Evolutionary conservation across 2,888 invertebrate genomes (phyloP), one percentile per base, ranked within the genome.

Genomic region (Entomobrya proxima): DNA sequence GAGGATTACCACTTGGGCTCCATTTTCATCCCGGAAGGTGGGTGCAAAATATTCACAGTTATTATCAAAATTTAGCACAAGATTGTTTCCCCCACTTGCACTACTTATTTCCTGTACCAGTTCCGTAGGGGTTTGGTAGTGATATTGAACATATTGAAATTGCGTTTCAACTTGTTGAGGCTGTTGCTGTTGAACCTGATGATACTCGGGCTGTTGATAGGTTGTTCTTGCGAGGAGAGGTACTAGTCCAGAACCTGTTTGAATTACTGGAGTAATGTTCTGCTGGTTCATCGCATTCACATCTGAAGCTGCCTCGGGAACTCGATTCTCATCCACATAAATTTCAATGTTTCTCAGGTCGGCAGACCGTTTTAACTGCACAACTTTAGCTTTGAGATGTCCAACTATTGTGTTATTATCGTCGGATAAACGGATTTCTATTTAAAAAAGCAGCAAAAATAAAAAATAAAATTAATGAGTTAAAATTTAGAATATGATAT

Each of bases 241-340:
- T 30, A 85, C 64, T 50, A 85, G 35, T 74, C 85, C 85, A 27
- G 85, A 74, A 75, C 74, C 5, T 79, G 85, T 79, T 15, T 85
- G 79, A 37, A 85, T 75, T n/a, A 85, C 85, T 64, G 85, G 85
- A 21, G 79, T 79, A 52, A 79, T 64, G 52, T 85, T 85, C 61
- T 80, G 85, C 13, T 80, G 74, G 85, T 80, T 85, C 85, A 85
- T 85, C 27, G 61, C 85, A 79, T 30, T 64, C 55, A 85, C 85
- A 85, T 85, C 85, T 40, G 75, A 61, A 32, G 64, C 76, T 37
- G 18, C 37, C 24, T 80, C 85, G 3, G n/a, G 18, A 11, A 79
- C 50, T 9, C 32, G 35, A 52, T n/a, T 30, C 55, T 85, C 85
- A 67, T 85, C 67, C 30, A 79, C 79, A 55, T 64, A 79, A 15